Evolutionary conservation across 1,140 invertebrate genomes (phyloP).

Genomic region (Rhizoglyphus robini): DNA sequence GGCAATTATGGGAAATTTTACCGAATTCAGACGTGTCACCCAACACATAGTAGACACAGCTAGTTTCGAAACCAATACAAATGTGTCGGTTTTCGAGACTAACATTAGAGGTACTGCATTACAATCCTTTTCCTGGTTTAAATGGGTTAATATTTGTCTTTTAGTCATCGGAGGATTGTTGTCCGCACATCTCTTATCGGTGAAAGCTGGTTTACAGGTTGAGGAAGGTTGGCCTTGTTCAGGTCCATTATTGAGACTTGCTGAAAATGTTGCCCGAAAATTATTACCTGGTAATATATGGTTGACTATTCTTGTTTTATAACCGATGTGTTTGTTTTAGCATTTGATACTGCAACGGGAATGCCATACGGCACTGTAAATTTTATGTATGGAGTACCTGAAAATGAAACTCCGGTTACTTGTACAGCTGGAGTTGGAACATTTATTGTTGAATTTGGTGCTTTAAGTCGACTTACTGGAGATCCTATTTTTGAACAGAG

Average conservation of each 20-base stretch:
- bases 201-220: conserved; percentile 59
- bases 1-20: conserved; percentile 85
- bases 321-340: conserved; percentile 31
- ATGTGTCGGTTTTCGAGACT: conserved; percentile 99
- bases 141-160: conserved; percentile 22
- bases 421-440: conserved; percentile 97
- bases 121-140: background rate
- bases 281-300: conserved; percentile 50
- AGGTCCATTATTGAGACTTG: conserved; percentile 77
- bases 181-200: conserved; percentile 84
- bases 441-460: conserved; percentile 92
- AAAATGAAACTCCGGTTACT: conserved; percentile 85
- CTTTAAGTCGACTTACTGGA: conserved; percentile 81
- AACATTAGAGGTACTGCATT: conserved; percentile 63
- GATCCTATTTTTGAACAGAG: conserved; percentile 85
- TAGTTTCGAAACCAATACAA: conserved; percentile 91
- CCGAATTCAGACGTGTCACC: conserved; percentile 81
- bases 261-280: conserved; percentile 81
- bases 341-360: conserved; percentile 50
- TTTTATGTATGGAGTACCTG: conserved; percentile 75
- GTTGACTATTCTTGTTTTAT: conserved; percentile 9
- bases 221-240: conserved; percentile 94
- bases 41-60: conserved; percentile 55
- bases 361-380: conserved; percentile 99
- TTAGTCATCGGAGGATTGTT: conserved; percentile 83